These are phyloP conservation scores for Gnathonemus longibarbis DNA, from an alignment of 2,113 vertebrate species.

Conservation along the genomic window DNA sequence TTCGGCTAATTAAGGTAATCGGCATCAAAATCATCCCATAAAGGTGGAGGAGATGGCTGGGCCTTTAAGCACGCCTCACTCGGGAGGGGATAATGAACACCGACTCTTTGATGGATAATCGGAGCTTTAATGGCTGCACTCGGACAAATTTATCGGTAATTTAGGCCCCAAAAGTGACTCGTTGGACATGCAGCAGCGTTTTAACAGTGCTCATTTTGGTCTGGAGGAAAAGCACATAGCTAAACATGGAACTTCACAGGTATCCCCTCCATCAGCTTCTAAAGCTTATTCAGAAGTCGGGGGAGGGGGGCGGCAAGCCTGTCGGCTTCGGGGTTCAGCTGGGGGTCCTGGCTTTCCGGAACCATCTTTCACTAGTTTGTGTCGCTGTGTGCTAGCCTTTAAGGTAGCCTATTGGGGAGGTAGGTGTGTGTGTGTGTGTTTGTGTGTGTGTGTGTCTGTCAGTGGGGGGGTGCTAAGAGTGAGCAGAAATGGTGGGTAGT, in stretches of 20 bases:
- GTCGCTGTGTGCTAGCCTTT: background rate
- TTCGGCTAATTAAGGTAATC: conserved; percentile 15
- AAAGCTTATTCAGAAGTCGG: background rate
- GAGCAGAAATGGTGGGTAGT: background rate
- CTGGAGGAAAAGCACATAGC: background rate
- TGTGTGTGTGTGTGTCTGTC: too few relatives aligned
- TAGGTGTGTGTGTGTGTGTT: background rate
- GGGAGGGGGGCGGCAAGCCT: background rate
- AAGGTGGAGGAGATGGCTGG: conserved; percentile 7
- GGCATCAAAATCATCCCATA: background rate
- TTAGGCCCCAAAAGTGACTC: background rate
- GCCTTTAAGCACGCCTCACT: background rate
- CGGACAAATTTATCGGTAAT: conserved; percentile 2
- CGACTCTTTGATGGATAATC: conserved; percentile 15
- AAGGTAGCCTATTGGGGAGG: background rate
- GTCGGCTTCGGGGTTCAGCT: background rate
- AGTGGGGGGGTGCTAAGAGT: background rate
- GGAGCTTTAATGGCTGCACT: conserved; percentile 12
- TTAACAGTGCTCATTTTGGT: background rate
- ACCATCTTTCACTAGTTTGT: background rate
- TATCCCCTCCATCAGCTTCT: background rate
- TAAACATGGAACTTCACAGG: background rate
- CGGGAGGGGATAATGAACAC: conserved; percentile 5
- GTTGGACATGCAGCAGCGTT: background rate
- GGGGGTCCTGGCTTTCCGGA: background rate